Evolutionary conservation across 2,113 vertebrate species (phyloP), one percentile per base, ranked within the genome.

Genomic region (Halcyon senegalensis): DNA sequence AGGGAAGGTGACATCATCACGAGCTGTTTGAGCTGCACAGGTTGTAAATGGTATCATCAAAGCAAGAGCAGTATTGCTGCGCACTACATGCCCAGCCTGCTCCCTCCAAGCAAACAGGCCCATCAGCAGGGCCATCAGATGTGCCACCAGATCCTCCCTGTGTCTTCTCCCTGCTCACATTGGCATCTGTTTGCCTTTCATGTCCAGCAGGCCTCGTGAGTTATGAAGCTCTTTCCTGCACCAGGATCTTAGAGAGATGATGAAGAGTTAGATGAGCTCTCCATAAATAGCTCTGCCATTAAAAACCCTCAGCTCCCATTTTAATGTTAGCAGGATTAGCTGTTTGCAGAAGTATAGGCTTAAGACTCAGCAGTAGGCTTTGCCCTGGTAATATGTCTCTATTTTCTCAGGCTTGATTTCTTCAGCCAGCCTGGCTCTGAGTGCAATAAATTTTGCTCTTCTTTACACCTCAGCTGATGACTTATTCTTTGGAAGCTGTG

Each of bases 301-400:
- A 93, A 89, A 90, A 93, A 31, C 35, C 41, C 84, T 89, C 80
- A 58, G 89, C 69, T 89, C 48, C 83, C 75, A 62, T 77, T 93
- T 75, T 78, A 95, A 91, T 69, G 91, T 93, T 75, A 87, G 95
- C 66, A 55, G 90, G 94, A 94, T 92, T 95, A 96, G 92, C 86
- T 3, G 10, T 37, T 88, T 94, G 90, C 86, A 73, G 10, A 90
- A 87, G 89, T 87, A 53, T 18, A 79, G 62, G 77, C 96, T 95
- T 93, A 96, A 73, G 87, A 31, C 79, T 75, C 12, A 0, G 90
- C 14, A 1, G 89, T 75, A 91, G 90, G 86, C 84, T 96, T 93
- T 95, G 94, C 84, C 88, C 74, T 92, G 66, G 86, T 95, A 94
- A 97, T 95, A 89, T 87, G 89, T 97, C 95, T 96, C 86, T 96